Conservation (phyloP, 2,797 vertebrate genomes). For the Limosa lapponica region DNA sequence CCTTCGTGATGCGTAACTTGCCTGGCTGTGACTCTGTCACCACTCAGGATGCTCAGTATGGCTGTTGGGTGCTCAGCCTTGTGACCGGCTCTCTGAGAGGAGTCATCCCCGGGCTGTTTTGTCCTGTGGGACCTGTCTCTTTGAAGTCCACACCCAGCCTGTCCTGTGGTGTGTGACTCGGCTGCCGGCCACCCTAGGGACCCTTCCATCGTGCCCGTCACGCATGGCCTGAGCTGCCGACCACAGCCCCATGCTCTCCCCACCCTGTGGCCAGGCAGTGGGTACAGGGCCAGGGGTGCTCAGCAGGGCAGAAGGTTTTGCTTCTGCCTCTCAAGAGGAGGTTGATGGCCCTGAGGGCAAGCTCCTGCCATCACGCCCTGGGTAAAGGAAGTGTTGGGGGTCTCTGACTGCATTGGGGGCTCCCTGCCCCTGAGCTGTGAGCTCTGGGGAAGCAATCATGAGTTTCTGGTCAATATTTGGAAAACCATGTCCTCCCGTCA, state of each 20-base stretch:
- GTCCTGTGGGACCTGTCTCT: not conserved
- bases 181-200: not conserved
- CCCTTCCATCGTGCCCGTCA: not conserved
- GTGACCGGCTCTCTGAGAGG: not conserved
- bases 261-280: accelerated
- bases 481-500: accelerated
- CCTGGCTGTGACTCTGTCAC: not conserved
- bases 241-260: not conserved
- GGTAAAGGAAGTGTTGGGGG: not conserved
- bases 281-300: not conserved
- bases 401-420: accelerated
- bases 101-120: not conserved
- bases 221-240: accelerated
- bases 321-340: not conserved
- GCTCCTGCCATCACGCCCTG: accelerated
- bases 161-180: not conserved
- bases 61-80: not conserved
- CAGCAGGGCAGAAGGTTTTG: not conserved
- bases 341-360: not conserved
- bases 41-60: not conserved
- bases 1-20: not conserved
- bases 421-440: not conserved
- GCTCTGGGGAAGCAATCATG: not conserved
- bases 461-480: not conserved
- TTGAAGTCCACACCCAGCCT: not conserved